Evolutionary conservation across 2,888 invertebrate genomes (phyloP).

Genomic region (Caenorhabditis macrosperma): DNA sequence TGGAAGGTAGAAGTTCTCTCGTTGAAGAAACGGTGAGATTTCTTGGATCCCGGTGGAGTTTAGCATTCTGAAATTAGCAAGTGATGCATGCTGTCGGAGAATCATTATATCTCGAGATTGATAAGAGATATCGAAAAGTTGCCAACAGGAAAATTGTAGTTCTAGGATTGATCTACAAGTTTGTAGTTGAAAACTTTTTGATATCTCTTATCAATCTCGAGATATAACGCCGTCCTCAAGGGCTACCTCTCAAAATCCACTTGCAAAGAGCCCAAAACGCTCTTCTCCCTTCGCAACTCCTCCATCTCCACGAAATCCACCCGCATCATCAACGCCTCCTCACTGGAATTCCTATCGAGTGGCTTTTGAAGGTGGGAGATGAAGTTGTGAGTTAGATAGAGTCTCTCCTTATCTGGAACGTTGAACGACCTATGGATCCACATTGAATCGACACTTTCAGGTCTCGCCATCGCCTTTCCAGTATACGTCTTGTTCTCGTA

Average conservation of each 20-base stretch:
- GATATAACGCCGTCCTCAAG: no score
- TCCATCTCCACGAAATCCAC: slow-evolving; percentile 5
- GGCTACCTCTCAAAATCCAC: not conserved
- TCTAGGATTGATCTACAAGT: no score
- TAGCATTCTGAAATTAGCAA: slow-evolving; percentile 14
- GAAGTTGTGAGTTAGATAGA: slow-evolving; percentile 17
- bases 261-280: slow-evolving; percentile 12
- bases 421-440: slow-evolving; percentile 61
- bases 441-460: slow-evolving; percentile 44
- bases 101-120: no score
- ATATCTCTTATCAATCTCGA: no score
- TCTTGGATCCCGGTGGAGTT: not conserved
- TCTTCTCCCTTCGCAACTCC: not conserved
- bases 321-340: slow-evolving; percentile 15
- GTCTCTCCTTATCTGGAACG: slow-evolving; percentile 2
- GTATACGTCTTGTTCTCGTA: slow-evolving; percentile 9
- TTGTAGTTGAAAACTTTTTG: no score
- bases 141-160: no score
- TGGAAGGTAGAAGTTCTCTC: slow-evolving; percentile 12
- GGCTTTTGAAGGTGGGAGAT: slow-evolving; percentile 33
- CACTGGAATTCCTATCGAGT: not conserved
- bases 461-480: slow-evolving; percentile 58
- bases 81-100: no score
- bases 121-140: no score
- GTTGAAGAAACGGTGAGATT: slow-evolving; percentile 1